Base-by-base conservation (phyloP, 2,797 vertebrate species). In the Gymnocypris eckloni region DNA sequence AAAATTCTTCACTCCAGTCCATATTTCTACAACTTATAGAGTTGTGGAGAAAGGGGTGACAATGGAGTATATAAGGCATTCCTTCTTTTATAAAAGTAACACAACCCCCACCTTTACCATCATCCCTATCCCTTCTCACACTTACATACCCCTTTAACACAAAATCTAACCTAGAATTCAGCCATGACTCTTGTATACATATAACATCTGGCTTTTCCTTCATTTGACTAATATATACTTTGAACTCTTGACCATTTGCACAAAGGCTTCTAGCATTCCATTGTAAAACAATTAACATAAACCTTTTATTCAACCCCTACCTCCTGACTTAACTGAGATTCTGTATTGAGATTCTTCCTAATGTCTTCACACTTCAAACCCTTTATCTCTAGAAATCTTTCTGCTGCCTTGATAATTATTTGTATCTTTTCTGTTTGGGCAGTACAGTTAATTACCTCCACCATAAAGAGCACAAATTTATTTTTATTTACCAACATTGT, bases 261-360 rank as follows among this genome's bases (percentile, higher is more conserved):
- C 72, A 48, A 10, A 86, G 45, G 22, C 71, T 82, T 69, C 79
- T 82, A 11, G 70, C 56, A 67, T 86, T 81, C 70, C 79, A 82
- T 9, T 81, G 59, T n/a, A 79, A 1, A 2, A 84, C 15, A 6
- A 52, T 16, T 18, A 52, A 8, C 20, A 56, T 64, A 45, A 45
- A 45, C n/a, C n/a, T 64, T 2, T 2, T 69, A n/a, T n/a, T 20
- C 33, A 69, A 43, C 16, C 54, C 20, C 39, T 69, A 4, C 48
- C n/a, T 43, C 64, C 16, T 69, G 41, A 3, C 1, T 8, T 39
- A 33, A 37, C 61, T 6, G 9, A 41, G 16, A 4, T 15, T 78
- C 61, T 4, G 15, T 28, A 48, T 72, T 54, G 28, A 45, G 82
- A 18, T 5, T 33, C 6, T 67, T 15, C 6, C 66, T 67, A 33